phyloP scores from a whole-genome alignment of 2,113 vertebrate genomes.

The Calyptomena viridis region DNA sequence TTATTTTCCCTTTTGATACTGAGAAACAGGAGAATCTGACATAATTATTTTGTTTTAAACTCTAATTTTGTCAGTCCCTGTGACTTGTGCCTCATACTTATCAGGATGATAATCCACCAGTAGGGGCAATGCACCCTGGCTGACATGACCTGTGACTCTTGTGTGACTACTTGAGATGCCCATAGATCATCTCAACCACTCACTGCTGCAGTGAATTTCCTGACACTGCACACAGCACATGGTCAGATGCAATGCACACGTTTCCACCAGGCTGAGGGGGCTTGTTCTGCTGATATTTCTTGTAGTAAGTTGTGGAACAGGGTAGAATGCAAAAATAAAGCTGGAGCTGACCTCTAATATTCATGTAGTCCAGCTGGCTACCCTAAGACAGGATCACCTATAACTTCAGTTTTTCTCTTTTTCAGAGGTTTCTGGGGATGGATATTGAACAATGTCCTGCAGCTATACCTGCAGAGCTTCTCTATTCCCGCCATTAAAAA shows the following conservation, averaged over 20 bases:
- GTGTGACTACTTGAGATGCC: rapidly evolving
- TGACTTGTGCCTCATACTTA: not conserved
- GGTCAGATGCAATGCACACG: not conserved
- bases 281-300: not conserved
- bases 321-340: not conserved
- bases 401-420: not conserved
- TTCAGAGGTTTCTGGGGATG: not conserved
- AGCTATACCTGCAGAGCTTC: not conserved
- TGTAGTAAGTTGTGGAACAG: not conserved
- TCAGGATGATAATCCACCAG: not conserved
- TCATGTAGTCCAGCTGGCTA: not conserved
- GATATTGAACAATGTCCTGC: not conserved
- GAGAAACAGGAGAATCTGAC: not conserved
- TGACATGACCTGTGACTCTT: not conserved
- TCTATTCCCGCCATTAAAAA: not conserved
- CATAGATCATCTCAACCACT: not conserved
- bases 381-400: not conserved
- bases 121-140: not conserved
- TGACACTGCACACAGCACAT: not conserved
- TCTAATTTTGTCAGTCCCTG: not conserved
- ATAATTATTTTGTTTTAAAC: not conserved
- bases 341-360: not conserved
- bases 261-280: not conserved
- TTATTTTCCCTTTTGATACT: not conserved
- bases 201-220: not conserved